Evolutionary conservation across 2,113 vertebrate genomes (phyloP), one percentile per base, ranked within the genome.

Genomic region (Hystrix brachyura): DNA sequence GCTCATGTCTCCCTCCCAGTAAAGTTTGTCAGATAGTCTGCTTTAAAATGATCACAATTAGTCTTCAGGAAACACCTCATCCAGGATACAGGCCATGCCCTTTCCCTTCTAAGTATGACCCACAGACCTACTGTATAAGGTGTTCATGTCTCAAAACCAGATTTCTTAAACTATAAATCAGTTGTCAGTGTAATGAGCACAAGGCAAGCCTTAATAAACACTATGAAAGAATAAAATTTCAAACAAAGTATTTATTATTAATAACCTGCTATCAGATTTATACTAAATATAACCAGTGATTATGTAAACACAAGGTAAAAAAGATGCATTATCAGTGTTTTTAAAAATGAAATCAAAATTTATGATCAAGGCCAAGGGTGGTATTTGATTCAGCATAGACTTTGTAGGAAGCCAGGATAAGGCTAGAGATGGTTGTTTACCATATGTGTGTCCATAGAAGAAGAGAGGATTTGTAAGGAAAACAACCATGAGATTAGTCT

Each of bases 181-280:
- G 11, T 17, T 72, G 6, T 14, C 53, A 57, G 8, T 9, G 2
- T 7, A 87, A 12, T 14, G 80, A 93, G 69, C 10, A 48, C n/a
- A 59, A 38, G 48, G 3, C 21, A 80, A 34, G 62, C 15, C 7
- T 87, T 69, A 60, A n/a, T 81, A 86, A 80, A 74, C 19, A 32
- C 29, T 34, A 53, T 27, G 48, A 80, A 69, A 64, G 38, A 96
- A 84, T 80, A 65, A 46, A 69, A 86, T 80, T 79, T 79, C n/a
- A 48, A 60, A 19, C 43, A 65, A 65, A 69, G 64, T 1, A 51
- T 88, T 43, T 38, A 69, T 34, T 85, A 80, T 29, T 27, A 76
- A 55, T 79, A 21, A 55, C 6, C 4, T 74, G 5, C 18, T 46
- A 83, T 10, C 18, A 57, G 13, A 11, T 27, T 90, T 72, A 81